phyloP scores from a whole-genome alignment of 2,888 invertebrate species.

The Cephonodes hylas region DNA sequence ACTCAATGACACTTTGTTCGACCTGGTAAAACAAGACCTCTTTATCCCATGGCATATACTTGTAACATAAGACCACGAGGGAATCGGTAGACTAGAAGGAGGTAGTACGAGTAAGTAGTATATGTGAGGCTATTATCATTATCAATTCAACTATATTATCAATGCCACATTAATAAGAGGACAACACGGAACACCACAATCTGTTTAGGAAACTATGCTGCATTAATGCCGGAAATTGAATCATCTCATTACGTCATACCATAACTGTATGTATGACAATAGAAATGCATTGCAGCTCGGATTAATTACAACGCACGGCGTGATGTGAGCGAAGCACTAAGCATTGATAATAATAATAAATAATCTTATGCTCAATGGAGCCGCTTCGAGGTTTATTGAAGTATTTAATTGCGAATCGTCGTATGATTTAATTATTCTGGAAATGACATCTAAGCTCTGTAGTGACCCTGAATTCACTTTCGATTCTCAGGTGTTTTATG shows the following conservation, averaged over 20 bases:
- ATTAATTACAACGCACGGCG: neutral
- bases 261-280: conserved; percentile 1
- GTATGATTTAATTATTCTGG: too few species aligned
- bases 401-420: neutral
- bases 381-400: neutral
- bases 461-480: too few species aligned
- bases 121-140: too few species aligned
- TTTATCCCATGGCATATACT: too few species aligned
- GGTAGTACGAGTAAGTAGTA: too few species aligned
- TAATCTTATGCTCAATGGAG: neutral
- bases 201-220: neutral
- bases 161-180: neutral
- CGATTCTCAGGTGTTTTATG: too few species aligned
- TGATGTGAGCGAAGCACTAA: neutral
- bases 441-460: too few species aligned
- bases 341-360: neutral
- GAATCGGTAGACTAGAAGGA: too few species aligned
- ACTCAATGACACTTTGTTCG: too few species aligned
- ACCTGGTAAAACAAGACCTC: too few species aligned
- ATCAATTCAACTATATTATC: too few species aligned
- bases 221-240: neutral
- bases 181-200: neutral
- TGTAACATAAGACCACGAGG: too few species aligned
- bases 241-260: neutral
- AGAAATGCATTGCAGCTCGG: neutral